Conservation (phyloP, 2,888 invertebrate genomes). For the Tridacna crocea region DNA sequence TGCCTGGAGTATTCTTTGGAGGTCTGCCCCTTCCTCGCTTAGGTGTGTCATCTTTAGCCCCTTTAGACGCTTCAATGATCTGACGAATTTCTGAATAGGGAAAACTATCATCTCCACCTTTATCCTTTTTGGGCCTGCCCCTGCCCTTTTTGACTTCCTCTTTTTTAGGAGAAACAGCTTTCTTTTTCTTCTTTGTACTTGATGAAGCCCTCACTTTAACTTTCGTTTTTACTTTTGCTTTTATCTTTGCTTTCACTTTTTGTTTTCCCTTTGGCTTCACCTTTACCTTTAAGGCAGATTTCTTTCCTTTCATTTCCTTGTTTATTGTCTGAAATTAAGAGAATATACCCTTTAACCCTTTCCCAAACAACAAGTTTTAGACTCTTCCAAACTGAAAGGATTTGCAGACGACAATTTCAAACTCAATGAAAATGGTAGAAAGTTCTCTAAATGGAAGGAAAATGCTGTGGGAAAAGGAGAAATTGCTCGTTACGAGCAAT, state of each 20-base stretch:
- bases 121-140: conserved; percentile 12
- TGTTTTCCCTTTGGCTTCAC: background rate
- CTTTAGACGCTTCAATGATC: conserved; percentile 57
- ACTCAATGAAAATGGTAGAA: too few relatives aligned
- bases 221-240: background rate
- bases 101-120: conserved; percentile 34
- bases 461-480: too few relatives aligned
- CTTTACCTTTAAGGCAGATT: background rate
- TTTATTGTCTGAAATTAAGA: conserved; percentile 1
- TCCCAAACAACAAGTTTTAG: background rate
- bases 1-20: conserved; percentile 34
- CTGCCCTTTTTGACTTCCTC: background rate
- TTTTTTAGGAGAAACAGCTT: background rate
- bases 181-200: background rate
- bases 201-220: background rate
- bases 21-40: conserved; percentile 39
- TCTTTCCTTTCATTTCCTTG: background rate
- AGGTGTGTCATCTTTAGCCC: conserved; percentile 25
- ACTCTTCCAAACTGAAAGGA: too few relatives aligned
- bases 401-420: too few relatives aligned
- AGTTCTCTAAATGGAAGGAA: too few relatives aligned
- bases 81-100: conserved; percentile 63
- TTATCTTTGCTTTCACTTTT: background rate
- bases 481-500: too few relatives aligned
- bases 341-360: background rate